These are phyloP conservation scores for Leistus spinibarbis DNA, from an alignment of 2,888 invertebrate genomes.

Conservation along the genomic window DNA sequence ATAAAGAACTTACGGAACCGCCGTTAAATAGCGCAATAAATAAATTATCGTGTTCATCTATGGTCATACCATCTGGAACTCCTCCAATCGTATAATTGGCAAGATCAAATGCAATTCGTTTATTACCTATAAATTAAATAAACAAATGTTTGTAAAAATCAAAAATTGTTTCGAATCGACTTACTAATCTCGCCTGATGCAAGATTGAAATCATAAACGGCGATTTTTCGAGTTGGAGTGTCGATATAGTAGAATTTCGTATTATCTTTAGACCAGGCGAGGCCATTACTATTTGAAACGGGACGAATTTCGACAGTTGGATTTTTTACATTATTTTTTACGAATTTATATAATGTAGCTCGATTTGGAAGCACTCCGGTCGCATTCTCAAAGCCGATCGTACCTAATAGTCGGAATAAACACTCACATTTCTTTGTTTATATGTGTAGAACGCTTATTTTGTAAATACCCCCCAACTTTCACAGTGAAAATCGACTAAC, in stretches of 20 bases:
- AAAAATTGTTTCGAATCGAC: background rate
- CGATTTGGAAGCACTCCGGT: conserved; percentile 59
- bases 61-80: conserved; percentile 78
- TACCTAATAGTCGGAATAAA: conserved; percentile 58
- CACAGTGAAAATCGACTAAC: no score
- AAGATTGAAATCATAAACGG: conserved; percentile 70
- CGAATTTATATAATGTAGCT: conserved; percentile 66
- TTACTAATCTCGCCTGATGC: conserved; percentile 57
- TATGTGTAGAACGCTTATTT: no score
- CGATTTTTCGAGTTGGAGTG: conserved; percentile 66
- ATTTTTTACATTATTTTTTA: conserved; percentile 46
- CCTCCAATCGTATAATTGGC: conserved; percentile 63
- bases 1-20: conserved; percentile 62
- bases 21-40: conserved; percentile 76
- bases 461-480: no score
- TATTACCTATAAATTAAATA: conserved; percentile 42
- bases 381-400: conserved; percentile 66
- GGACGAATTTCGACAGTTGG: conserved; percentile 45
- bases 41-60: conserved; percentile 76
- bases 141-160: no score
- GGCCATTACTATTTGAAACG: conserved; percentile 73
- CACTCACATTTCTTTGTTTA: background rate
- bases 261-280: conserved; percentile 72
- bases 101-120: conserved; percentile 65
- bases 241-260: conserved; percentile 77